Conservation (phyloP, 2,113 vertebrate genomes). For the Cavia aperea region DNA sequence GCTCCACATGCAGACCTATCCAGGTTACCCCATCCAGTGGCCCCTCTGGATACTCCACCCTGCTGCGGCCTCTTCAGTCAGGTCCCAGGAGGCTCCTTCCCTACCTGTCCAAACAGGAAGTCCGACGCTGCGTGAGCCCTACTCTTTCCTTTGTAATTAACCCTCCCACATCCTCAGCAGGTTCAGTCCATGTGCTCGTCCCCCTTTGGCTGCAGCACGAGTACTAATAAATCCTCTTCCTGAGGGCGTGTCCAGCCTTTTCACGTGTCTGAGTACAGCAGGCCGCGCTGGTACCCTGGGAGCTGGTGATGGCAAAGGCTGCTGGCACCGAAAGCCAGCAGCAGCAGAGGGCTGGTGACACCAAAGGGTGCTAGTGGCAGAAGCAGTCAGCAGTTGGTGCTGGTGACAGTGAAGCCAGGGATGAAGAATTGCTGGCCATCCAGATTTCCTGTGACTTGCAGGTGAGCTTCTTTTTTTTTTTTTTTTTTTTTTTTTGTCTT, state of each 20-base stretch:
- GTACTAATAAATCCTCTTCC: neutral
- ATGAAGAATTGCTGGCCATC: neutral
- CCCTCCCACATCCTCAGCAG: neutral
- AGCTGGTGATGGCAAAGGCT: neutral
- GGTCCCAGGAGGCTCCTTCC: neutral
- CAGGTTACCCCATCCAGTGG: neutral
- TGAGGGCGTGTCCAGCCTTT: neutral
- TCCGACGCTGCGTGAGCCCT: neutral
- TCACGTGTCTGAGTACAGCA: neutral
- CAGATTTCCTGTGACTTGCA: neutral
- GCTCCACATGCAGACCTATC: neutral
- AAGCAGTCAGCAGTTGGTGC: neutral
- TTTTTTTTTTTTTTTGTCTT: too few relatives aligned
- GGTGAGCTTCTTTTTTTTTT: neutral
- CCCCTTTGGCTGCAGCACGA: neutral
- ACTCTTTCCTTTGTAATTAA: neutral
- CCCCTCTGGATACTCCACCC: neutral
- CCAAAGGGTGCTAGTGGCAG: neutral
- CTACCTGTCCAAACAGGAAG: neutral
- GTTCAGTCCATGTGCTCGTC: neutral
- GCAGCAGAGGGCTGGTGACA: neutral
- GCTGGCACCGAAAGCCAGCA: neutral
- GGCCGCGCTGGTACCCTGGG: neutral
- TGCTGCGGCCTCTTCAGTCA: neutral
- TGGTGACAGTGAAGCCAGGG: neutral